A percentile compares a stretch with the other conserved stretches of the same genome.
Evolutionary conservation across 2,797 vertebrate species (phyloP).

Genomic region (Malacoraja senta): DNA sequence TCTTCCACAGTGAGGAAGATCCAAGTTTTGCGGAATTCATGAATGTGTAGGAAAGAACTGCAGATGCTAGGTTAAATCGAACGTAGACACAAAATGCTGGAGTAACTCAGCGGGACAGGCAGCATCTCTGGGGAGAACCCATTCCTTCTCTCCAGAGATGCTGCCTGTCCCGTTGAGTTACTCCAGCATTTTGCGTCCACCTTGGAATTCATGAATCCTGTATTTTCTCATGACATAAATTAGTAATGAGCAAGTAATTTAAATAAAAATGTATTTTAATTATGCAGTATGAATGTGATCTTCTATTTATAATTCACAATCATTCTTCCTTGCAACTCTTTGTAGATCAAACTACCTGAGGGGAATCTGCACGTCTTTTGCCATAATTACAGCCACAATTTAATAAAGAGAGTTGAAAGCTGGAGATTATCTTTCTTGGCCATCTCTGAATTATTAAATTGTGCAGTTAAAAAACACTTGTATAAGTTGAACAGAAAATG

Average conservation of each 20-base stretch:
- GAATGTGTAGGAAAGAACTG: too few relatives aligned
- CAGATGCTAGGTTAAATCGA: too few relatives aligned
- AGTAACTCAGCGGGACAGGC: too few relatives aligned
- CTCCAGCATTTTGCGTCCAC: too few relatives aligned
- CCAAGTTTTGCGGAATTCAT: background rate
- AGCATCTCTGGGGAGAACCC: too few relatives aligned
- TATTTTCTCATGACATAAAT: background rate
- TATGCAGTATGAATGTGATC: conserved; percentile 46
- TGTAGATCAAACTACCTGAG: conserved; percentile 55
- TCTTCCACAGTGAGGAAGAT: background rate
- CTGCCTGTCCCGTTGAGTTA: too few relatives aligned
- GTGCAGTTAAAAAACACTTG: conserved; percentile 45
- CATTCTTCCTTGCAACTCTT: conserved; percentile 49
- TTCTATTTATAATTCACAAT: conserved; percentile 46
- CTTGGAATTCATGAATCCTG: background rate
- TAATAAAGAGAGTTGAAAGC: conserved; percentile 59
- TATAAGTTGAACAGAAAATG: conserved; percentile 49
- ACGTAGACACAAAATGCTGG: too few relatives aligned
- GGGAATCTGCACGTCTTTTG: conserved; percentile 50
- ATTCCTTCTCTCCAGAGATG: too few relatives aligned
- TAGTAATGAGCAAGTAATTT: background rate
- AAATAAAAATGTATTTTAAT: conserved; percentile 48
- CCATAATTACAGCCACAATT: conserved; percentile 51
- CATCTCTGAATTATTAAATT: conserved; percentile 68
- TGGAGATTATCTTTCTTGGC: conserved; percentile 55